Percentiles rank a stretch among this genome's conserved stretches.
Evolutionary conservation across 1,140 invertebrate genomes (phyloP).

Genomic region (Atta cephalotes): DNA sequence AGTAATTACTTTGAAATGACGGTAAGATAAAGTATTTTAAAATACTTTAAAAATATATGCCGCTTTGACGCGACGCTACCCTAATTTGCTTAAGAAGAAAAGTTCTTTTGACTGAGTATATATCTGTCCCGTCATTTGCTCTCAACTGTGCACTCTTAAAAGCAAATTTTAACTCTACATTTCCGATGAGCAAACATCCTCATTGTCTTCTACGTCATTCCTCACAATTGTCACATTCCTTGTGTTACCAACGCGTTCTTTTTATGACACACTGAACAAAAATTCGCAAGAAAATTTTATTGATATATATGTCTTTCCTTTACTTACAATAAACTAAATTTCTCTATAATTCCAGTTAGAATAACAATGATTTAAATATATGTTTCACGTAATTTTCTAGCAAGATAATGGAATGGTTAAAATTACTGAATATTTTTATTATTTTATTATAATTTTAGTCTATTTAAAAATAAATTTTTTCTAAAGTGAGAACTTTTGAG

Average conservation of each 20-base stretch:
- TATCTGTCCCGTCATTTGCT: background rate
- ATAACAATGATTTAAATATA: constrained; percentile 2
- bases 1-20: too few relatives aligned
- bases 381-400: background rate
- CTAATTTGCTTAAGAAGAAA: constrained; percentile 38
- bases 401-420: background rate
- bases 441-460: background rate
- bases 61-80: background rate
- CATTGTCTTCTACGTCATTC: background rate
- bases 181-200: background rate
- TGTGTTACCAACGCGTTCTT: background rate
- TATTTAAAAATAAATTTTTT: background rate
- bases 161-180: constrained; percentile 36
- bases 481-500: too few relatives aligned
- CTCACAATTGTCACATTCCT: background rate
- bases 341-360: background rate
- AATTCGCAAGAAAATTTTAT: constrained; percentile 3
- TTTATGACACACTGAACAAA: background rate
- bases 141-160: background rate
- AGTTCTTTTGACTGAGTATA: background rate
- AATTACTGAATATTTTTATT: background rate
- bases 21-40: constrained; percentile 15
- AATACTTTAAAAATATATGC: constrained; percentile 6
- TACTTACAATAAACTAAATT: background rate
- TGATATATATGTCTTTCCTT: background rate